phyloP scores from a whole-genome alignment of 1,140 invertebrate genomes.

The Orchestia grillus region DNA sequence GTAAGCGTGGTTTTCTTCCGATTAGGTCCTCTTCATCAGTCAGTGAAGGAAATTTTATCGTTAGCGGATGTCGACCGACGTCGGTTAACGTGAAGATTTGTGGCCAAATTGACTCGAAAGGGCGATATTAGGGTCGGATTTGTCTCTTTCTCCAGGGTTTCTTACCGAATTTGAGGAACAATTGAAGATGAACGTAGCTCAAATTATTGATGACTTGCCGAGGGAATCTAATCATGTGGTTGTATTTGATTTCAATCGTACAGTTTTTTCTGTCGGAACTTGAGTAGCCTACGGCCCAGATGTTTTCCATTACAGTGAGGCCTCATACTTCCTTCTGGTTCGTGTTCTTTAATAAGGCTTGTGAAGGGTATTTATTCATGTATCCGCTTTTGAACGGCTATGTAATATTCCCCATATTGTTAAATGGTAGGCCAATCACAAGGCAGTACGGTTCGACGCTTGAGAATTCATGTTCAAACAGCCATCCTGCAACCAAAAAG shows the following conservation, averaged over 20 bases:
- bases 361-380: too few relatives aligned
- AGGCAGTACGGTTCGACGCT: background rate
- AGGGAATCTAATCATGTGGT: background rate
- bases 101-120: background rate
- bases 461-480: too few relatives aligned
- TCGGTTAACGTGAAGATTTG: background rate
- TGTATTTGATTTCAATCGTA: background rate
- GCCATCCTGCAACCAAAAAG: too few relatives aligned
- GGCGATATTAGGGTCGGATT: background rate
- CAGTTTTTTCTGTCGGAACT: background rate
- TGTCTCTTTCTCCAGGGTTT: background rate
- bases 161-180: background rate
- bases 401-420: too few relatives aligned
- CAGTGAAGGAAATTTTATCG: background rate
- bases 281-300: background rate
- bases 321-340: background rate
- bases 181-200: background rate
- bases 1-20: background rate
- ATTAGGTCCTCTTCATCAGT: background rate
- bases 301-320: background rate
- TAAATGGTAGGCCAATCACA: background rate
- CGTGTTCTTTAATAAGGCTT: too few relatives aligned
- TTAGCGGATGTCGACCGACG: background rate
- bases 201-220: background rate
- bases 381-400: too few relatives aligned